Evolutionary conservation across 1,140 invertebrate genomes (phyloP), one percentile per base, ranked within the genome.

Genomic region (Drosophila sp.): DNA sequence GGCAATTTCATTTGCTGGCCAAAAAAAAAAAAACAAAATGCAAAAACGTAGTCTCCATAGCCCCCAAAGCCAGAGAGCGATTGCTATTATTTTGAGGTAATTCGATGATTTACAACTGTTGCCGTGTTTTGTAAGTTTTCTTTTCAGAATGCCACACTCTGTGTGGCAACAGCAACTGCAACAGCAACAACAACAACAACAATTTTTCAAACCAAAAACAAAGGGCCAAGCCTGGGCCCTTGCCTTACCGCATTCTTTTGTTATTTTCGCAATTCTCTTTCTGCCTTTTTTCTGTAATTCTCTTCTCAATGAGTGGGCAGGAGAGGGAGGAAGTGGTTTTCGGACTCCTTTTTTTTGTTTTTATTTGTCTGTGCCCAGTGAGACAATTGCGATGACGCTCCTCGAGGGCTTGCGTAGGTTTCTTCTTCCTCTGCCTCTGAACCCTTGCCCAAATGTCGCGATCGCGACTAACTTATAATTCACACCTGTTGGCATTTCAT

Each of bases 81-180:
- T 87, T 87, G 83, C 83, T 87, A 87, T 87, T 87, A 87, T 87
- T 87, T 87, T 87, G 70, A 87, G 83, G 83, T 87, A 87, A 87
- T 87, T 87, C 83, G 83, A 87, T 87, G 83, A 87, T 87, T 87
- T 87, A 87, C 84, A 87, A 89, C 84, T 78, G 84, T 89, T 85
- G 84, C 84, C 76, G 79, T 83, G 79, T 87, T 86, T 86, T 86
- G 83, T 86, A 87, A 86, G 83, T 87, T 83, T 87, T 86, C 79
- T 72, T 60, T 66, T 70, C 69, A 82, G 83, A 87, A 86, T 86
- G 66, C 67, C 71, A 61, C 76, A 69, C 60, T 40, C 47, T 57
- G 61, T 70, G 55, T 61, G 63, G 35, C 60, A 58, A 66, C 23
- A 33, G 41, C 25, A 7, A 41, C 23, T 25, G 41, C 57, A 40